phyloP scores from a whole-genome alignment of 2,113 vertebrate genomes.

The Orcinus orca region DNA sequence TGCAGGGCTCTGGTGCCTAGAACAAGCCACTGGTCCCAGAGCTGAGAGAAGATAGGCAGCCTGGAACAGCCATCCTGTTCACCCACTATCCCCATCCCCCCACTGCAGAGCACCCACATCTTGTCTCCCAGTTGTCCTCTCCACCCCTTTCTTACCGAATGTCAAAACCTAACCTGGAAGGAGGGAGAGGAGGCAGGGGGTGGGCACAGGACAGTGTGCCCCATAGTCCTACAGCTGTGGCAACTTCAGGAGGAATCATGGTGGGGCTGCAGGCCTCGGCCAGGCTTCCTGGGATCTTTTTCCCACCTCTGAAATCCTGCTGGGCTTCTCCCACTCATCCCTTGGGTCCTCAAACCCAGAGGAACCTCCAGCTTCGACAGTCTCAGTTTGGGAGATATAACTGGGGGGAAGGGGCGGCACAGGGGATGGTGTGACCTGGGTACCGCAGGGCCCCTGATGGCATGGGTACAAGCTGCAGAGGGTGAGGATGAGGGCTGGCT shows the following conservation, averaged over 20 bases:
- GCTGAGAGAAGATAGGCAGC: background rate
- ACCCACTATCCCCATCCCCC: fast-evolving
- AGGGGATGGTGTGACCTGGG: background rate
- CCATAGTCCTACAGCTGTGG: background rate
- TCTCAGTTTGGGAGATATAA: background rate
- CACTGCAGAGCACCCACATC: background rate
- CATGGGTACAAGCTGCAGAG: constrained; percentile 73
- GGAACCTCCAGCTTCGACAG: background rate
- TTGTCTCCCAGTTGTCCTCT: background rate
- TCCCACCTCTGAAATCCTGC: background rate
- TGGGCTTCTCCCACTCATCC: background rate
- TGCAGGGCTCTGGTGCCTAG: background rate
- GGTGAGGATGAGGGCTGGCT: background rate
- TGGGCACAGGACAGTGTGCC: background rate
- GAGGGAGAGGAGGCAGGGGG: background rate
- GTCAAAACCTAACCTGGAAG: background rate
- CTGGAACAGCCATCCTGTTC: background rate
- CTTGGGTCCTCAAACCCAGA: background rate
- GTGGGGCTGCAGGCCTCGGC: background rate
- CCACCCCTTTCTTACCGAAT: background rate
- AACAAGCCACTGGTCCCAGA: background rate
- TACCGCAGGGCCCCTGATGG: background rate
- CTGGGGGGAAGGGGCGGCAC: background rate
- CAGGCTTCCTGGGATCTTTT: background rate
- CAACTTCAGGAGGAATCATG: background rate